Evolutionary conservation across 2,888 invertebrate species (phyloP), one percentile per base, ranked within the genome.

Genomic region (Scrobipalpa atriplicella): DNA sequence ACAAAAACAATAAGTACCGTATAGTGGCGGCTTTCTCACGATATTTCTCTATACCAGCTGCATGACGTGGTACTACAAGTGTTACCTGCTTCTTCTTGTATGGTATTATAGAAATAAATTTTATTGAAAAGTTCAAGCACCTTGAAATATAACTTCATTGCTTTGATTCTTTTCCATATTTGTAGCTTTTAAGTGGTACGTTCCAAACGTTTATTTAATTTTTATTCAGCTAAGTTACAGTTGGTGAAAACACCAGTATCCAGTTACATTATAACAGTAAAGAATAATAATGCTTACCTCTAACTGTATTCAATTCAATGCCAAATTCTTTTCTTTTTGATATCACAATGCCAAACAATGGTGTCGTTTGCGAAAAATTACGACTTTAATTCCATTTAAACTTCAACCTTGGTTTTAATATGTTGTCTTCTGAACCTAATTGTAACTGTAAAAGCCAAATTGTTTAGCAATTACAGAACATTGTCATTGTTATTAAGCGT

Each of bases 11-110:
- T 47, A 36, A 16, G 43, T 41, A 60, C 60, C 61, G 43, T 21
- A 16, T 16, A 56, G 29, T 54, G 47, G 43, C 21, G 62, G 51
- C 60, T 68, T 68, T 68, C 68, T 65, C 68, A 68, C 68, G 63
- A 60, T 62, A 65, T 68, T 65, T 66, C 62, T 62, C 56, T 47
- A 47, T 47, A 47, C 7, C 54, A 36, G 38, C 41, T 39, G 58
- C 11, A 29, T 62, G n/a, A n/a, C n/a, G 13, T 62, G 29, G 47
- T 2, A 47, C 43, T 29, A 19, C 54, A 21, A 21, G 21, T 21
- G 54, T 21, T 54, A 54, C 54, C 62, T 29, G 62, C 43, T 41
- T 62, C 13, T 13, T 18, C 62, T 62, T 62, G 7, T 43, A 62
- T 29, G 43, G 21, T 47, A 0, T 47, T 39, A 36, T 18, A 54